phyloP scores from a whole-genome alignment of 2,797 vertebrate species.

The Coccyzus lansbergi region DNA sequence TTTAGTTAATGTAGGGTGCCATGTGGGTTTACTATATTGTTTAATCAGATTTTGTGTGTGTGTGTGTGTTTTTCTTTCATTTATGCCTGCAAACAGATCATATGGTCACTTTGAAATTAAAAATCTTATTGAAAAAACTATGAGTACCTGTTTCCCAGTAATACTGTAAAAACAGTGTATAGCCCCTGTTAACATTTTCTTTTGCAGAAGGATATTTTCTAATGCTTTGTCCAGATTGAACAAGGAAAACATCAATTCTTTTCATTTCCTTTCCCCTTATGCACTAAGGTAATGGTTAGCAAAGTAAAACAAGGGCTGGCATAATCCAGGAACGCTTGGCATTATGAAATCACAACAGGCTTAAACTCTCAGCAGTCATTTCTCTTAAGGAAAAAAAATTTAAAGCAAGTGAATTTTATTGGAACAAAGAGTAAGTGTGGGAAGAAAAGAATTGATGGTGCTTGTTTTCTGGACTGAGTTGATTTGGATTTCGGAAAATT shows the following conservation, averaged over 20 bases:
- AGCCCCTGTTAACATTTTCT: not conserved
- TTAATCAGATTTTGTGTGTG: not conserved
- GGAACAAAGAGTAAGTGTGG: not conserved
- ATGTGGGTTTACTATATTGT: not conserved
- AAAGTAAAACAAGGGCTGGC: not conserved
- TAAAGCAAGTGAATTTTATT: not conserved
- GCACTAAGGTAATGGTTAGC: not conserved
- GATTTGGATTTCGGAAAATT: not conserved
- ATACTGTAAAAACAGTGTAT: not conserved
- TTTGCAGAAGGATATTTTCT: not conserved
- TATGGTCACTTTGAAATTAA: not conserved
- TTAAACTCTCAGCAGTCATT: not conserved
- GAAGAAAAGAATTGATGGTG: not conserved
- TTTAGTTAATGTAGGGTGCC: not conserved
- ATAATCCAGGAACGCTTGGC: not conserved
- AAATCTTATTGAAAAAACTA: not conserved
- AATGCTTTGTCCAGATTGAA: not conserved
- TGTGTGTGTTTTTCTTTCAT: not conserved
- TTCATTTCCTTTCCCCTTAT: not conserved
- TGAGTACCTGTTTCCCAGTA: not conserved
- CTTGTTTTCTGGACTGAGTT: not conserved
- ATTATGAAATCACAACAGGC: not conserved
- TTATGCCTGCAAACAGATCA: not conserved
- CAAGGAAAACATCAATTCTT: not conserved
- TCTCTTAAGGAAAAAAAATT: not conserved